Conservation (phyloP, 2,113 vertebrate species). For the Alethe castanea region DNA sequence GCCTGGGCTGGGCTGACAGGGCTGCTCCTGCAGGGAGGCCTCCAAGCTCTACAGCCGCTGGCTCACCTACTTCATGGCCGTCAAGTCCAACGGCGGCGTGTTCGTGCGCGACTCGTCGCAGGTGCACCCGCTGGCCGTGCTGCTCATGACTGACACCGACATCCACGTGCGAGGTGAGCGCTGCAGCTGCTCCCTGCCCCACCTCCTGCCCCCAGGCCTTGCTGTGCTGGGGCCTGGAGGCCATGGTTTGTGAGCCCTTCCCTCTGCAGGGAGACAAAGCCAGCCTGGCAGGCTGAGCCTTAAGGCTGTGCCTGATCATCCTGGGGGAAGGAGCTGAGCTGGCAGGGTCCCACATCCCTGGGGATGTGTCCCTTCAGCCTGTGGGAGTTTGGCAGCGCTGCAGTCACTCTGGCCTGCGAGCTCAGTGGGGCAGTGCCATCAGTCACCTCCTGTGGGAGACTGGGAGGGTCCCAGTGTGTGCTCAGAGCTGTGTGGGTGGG, state of each 20-base stretch:
- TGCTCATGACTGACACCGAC: constrained; percentile 88
- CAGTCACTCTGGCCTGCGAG: fast-evolving
- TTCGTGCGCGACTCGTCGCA: constrained; percentile 92
- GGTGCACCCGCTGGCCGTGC: constrained; percentile 88
- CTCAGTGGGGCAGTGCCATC: fast-evolving
- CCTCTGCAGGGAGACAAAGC: background rate
- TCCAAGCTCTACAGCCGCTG: constrained; percentile 85
- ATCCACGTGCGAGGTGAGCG: constrained; percentile 82
- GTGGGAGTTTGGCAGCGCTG: background rate
- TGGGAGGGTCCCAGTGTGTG: fast-evolving
- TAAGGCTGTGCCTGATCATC: background rate
- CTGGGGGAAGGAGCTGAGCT: background rate
- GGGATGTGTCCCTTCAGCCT: background rate
- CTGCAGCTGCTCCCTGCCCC: background rate
- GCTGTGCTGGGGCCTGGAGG: fast-evolving
- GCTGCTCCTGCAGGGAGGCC: constrained; percentile 71
- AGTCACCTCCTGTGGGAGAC: background rate
- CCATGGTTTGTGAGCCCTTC: background rate
- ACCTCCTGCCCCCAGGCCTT: fast-evolving
- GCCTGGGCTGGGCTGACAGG: background rate
- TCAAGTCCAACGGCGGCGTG: constrained; percentile 85
- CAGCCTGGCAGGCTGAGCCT: background rate
- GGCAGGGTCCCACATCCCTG: background rate
- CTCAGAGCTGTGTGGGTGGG: background rate
- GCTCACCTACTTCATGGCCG: constrained; percentile 91